phyloP scores from a whole-genome alignment of 37 sponge, comb jelly and placozoan species.

The Geodia barretti region DNA sequence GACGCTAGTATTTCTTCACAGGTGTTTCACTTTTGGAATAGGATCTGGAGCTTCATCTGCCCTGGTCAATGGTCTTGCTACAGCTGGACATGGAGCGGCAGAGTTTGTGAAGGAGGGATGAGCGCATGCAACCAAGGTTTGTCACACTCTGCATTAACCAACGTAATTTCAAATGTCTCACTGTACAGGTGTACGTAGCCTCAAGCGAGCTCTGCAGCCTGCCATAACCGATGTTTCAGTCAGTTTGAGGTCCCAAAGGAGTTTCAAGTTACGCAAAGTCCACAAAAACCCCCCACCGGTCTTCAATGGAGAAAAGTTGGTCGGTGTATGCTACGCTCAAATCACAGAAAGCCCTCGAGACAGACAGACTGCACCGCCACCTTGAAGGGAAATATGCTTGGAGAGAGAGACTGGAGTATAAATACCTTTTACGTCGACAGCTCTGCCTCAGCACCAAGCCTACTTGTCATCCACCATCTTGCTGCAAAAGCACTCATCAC shows the following conservation, averaged over 20 bases:
- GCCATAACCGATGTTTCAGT: constrained; percentile 30
- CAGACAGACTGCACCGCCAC: not conserved
- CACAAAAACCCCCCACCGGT: constrained; percentile 37
- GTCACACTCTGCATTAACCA: not conserved
- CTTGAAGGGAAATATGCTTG: constrained; percentile 7
- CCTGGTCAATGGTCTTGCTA: constrained; percentile 67
- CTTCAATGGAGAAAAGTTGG: constrained; percentile 49
- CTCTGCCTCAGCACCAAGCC: not conserved
- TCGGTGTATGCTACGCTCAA: constrained; percentile 38
- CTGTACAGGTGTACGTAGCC: constrained; percentile 45
- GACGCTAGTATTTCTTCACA: not conserved
- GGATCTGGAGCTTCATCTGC: constrained; percentile 66
- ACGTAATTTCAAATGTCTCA: not conserved
- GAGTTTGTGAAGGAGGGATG: constrained; percentile 57
- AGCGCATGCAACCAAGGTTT: constrained; percentile 49
- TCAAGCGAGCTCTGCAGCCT: constrained; percentile 58
- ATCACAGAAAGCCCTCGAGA: not conserved
- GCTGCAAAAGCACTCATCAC: constrained; percentile 58
- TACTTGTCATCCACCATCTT: constrained; percentile 59
- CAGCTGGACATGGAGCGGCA: constrained; percentile 62
- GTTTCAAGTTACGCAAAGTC: constrained; percentile 11
- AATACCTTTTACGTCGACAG: not conserved
- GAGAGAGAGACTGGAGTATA: not conserved
- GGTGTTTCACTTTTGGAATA: constrained; percentile 72
- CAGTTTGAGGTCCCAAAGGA: constrained; percentile 3